phyloP scores from a whole-genome alignment of 2,113 vertebrate species.

The Chrysemys picta region DNA sequence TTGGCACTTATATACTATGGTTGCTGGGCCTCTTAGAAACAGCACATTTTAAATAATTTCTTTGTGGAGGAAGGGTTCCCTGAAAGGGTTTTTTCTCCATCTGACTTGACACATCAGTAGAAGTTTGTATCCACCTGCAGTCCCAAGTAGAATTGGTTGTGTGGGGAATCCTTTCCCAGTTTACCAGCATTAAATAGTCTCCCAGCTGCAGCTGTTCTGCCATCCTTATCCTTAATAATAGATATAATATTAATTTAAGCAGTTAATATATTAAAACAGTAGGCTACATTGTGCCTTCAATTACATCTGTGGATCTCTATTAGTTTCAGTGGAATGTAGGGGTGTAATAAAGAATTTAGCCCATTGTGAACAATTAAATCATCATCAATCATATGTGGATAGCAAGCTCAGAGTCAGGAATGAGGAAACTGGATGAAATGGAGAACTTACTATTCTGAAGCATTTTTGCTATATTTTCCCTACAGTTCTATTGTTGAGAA shows the following conservation, averaged over 20 bases:
- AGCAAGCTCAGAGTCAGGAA: neutral
- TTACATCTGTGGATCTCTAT: neutral
- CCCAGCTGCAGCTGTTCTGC: neutral
- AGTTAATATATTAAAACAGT: slow-evolving; percentile 7
- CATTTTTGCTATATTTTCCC: neutral
- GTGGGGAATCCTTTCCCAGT: neutral
- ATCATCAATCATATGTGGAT: neutral
- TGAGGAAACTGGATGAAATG: neutral
- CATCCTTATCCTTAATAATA: neutral
- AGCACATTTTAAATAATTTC: neutral
- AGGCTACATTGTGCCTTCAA: neutral
- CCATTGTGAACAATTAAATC: neutral
- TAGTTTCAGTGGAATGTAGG: neutral
- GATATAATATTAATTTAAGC: neutral
- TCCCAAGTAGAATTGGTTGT: neutral
- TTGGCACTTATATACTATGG: neutral
- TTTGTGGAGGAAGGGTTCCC: neutral
- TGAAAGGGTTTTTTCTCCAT: neutral
- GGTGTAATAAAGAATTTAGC: neutral
- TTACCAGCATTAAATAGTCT: neutral
- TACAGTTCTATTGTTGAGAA: neutral
- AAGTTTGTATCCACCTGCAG: rapidly evolving
- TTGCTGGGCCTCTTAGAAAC: neutral
- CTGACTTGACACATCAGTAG: neutral
- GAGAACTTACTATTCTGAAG: neutral